Percentiles rank a stretch among this genome's conserved stretches.
Conservation (phyloP, 1,140 invertebrate species). For the Lordiphosa stackelbergi region DNA sequence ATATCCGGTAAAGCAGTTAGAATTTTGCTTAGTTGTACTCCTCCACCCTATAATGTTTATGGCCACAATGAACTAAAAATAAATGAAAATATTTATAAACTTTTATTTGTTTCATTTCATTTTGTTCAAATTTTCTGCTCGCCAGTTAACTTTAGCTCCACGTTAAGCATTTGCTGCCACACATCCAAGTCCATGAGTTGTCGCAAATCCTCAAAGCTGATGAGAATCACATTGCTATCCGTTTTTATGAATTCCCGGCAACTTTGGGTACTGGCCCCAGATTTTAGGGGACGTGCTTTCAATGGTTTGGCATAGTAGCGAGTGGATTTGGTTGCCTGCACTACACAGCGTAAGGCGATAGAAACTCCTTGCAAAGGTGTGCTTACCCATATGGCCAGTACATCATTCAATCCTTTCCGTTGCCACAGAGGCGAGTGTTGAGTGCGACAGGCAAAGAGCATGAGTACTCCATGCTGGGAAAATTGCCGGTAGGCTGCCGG, state of each 20-base stretch:
- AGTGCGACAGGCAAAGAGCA: slow-evolving; percentile 52
- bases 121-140: slow-evolving; percentile 23
- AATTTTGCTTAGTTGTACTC: no score
- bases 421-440: slow-evolving; percentile 42
- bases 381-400: slow-evolving; percentile 41
- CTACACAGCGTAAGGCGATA: slow-evolving; percentile 33
- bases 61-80: no score
- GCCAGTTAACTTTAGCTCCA: slow-evolving; percentile 35
- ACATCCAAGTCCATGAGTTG: slow-evolving; percentile 14
- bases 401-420: slow-evolving; percentile 26
- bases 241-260: slow-evolving; percentile 48
- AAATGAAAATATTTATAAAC: no score
- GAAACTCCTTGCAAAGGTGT: slow-evolving; percentile 34
- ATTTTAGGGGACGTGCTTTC: slow-evolving; percentile 26
- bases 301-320: slow-evolving; percentile 37
- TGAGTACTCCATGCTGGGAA: slow-evolving; percentile 35
- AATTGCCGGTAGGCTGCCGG: slow-evolving; percentile 35
- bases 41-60: no score
- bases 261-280: not conserved
- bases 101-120: no score
- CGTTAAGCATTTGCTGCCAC: slow-evolving; percentile 28
- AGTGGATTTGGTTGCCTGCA: slow-evolving; percentile 22
- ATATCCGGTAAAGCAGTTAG: no score
- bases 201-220: slow-evolving; percentile 35
- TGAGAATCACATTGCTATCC: slow-evolving; percentile 40